Evolutionary conservation across 2,888 invertebrate species (phyloP), one percentile per base, ranked within the genome.

Genomic region (Agriopis marginaria): DNA sequence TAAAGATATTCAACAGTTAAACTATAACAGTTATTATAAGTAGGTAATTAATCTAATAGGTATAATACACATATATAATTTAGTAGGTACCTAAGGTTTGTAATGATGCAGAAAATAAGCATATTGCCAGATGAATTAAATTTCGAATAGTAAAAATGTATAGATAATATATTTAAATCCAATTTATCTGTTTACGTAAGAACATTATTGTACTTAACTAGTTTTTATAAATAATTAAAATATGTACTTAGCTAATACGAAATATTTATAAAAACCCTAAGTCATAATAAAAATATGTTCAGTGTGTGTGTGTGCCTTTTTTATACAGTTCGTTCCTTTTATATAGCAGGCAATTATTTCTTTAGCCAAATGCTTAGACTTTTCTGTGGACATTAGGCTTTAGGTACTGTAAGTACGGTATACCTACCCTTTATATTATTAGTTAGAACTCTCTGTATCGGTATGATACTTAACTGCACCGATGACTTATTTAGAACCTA

Each of bases 221-320:
- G 50, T 45, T 58, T 45, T 23, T 47, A 58, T 55, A 64, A 51
- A 53, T 44, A 65, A n/a, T 32, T 61, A 23, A 60, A 56, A n/a
- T n/a, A 45, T 60, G 9, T 42, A 32, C 32, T 32, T 5, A 42
- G 40, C 40, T 51, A 39, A 40, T 66, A 62, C 44, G 12, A 42
- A 47, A 45, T 65, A 75, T 78, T 77, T 79, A 84, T 85, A 79
- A 80, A 86, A 84, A 82, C 76, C 84, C 87, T 88, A 88, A 89
- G 89, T 89, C 89, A 89, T 85, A 86, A 77, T 82, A 81, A 79
- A 49, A 83, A 76, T 77, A 77, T 70, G 44, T 68, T 55, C 81
- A 80, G n/a, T n/a, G 73, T 77, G 73, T 79, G 75, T 69, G 74
- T 73, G 39, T 68, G 54, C 56, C 6, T 62, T 70, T 60, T 65